Base-by-base conservation (phyloP, 2,797 vertebrate species). In the Microctenopoma lineatum region DNA sequence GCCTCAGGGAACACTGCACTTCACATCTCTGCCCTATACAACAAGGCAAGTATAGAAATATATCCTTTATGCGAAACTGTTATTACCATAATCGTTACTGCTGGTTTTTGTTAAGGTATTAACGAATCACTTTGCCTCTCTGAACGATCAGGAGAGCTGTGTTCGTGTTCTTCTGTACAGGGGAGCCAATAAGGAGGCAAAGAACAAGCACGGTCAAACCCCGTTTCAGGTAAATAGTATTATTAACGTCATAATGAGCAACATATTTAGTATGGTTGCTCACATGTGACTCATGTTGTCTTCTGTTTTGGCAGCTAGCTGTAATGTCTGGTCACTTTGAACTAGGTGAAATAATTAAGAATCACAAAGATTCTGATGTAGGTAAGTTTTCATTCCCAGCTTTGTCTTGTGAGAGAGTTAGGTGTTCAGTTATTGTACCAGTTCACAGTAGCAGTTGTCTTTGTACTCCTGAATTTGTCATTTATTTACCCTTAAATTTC, bases 261-360 rank as follows among this genome's bases (percentile, higher is more conserved):
- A 39, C 8, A 15, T 21, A 26, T 56, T 44, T 34, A 14, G 7
- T 2, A 3, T 26, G 21, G 59, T 50, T 52, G 41, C 18, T 62
- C 5, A 55, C 48, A 11, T 15, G 57, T 2, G 8, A 47, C 1
- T 38, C 3, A 21, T 44, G 42, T 48, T 50, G 2, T 52, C 42
- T n/a, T 46, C 2, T 57, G 21, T 80, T 15, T 60, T 84, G 87
- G 45, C 88, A 98, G 96, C 88, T 97, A 18, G 96, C 96, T 4
- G 94, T 97, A 65, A 94, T 97, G 77, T 95, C 96, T 57, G 96
- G 96, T 57, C 94, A 98, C 84, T 98, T 98, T 87, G 96, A 98
- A 84, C 93, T 98, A 1, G 96, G 95, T 66, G 96, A 98, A 86
- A 89, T 97, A 81, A 95, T 98, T 81, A 96, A 96, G 86, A 98